A percentile compares a stretch with the other conserved stretches of the same genome.
phyloP scores from a whole-genome alignment of 2,888 invertebrate genomes.

The Punctoribates punctum region DNA sequence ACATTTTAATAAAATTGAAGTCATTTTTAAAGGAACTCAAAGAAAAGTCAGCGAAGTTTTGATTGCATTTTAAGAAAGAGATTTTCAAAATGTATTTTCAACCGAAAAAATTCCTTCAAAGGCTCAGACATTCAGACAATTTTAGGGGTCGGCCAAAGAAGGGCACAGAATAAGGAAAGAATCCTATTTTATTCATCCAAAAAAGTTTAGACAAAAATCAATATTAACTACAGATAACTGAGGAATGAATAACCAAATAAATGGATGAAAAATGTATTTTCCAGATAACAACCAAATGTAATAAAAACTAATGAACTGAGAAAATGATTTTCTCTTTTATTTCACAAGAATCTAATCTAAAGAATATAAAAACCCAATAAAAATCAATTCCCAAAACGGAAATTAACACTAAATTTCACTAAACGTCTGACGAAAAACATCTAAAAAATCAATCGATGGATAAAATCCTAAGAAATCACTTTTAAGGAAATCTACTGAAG shows the following conservation, averaged over 20 bases:
- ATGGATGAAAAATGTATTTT: background rate
- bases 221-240: too few relatives aligned
- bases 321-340: background rate
- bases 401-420: slow-evolving; percentile 14
- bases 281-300: background rate
- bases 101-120: too few relatives aligned
- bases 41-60: background rate
- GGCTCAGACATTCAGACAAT: too few relatives aligned
- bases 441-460: background rate
- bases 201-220: too few relatives aligned
- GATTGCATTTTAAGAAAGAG: slow-evolving; percentile 6
- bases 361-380: slow-evolving; percentile 2
- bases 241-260: too few relatives aligned
- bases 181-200: too few relatives aligned
- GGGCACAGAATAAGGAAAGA: too few relatives aligned
- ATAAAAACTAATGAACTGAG: slow-evolving; percentile 25
- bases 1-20: too few relatives aligned
- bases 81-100: background rate
- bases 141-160: too few relatives aligned
- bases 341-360: background rate
- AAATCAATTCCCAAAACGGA: slow-evolving; percentile 27
- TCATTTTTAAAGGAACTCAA: too few relatives aligned
- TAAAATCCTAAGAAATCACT: background rate
- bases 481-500: background rate
- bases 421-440: background rate